Evolutionary conservation across 2,113 vertebrate species (phyloP).

Genomic region (Leptobrachium ailaonicum): DNA sequence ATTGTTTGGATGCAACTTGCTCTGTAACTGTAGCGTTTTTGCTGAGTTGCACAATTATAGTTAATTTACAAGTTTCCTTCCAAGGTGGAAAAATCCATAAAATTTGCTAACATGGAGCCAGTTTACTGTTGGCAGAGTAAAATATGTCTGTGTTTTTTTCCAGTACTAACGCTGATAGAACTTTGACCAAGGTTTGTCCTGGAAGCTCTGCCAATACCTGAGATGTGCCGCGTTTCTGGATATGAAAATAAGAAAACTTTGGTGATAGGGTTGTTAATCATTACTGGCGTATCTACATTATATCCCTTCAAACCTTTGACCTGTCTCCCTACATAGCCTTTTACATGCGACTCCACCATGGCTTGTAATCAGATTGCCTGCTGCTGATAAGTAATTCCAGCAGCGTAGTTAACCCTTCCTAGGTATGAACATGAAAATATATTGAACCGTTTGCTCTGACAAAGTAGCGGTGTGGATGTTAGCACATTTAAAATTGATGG

Average conservation of each 20-base stretch:
- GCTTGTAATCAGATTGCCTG: constrained; percentile 60
- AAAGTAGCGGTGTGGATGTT: background rate
- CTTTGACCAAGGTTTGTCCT: constrained; percentile 4
- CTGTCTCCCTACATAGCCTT: constrained; percentile 63
- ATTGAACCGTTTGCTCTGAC: background rate
- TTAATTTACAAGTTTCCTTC: no score
- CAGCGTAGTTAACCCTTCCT: constrained; percentile 38
- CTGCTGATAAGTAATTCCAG: constrained; percentile 50
- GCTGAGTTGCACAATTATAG: no score
- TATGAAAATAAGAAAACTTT: constrained; percentile 49
- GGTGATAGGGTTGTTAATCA: constrained; percentile 67
- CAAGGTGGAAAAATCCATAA: no score
- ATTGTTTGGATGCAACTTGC: no score
- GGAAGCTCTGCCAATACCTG: constrained; percentile 5
- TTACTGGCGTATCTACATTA: constrained; percentile 53
- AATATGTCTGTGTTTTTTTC: background rate
- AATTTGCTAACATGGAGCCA: no score
- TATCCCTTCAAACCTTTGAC: constrained; percentile 61
- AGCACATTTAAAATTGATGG: background rate
- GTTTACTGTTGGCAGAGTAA: background rate
- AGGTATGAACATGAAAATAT: background rate
- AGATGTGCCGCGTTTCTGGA: constrained; percentile 3
- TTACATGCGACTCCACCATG: constrained; percentile 63
- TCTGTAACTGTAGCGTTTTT: no score
- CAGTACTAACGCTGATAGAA: background rate